phyloP scores from a whole-genome alignment of 2,113 vertebrate species.

The Periophthalmodon schlosseri region DNA sequence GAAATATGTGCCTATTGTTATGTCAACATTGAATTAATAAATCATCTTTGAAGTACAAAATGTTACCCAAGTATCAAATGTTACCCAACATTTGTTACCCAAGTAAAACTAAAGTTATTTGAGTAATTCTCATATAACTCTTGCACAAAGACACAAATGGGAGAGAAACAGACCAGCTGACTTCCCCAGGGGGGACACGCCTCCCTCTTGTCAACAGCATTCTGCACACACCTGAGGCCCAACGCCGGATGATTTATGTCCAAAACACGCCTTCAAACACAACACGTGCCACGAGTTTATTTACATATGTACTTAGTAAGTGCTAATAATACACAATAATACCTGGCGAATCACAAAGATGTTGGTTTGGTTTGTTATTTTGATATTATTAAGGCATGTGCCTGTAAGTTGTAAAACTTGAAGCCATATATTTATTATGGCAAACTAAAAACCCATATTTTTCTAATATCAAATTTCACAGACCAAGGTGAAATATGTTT shows the following conservation, averaged over 20 bases:
- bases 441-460: neutral
- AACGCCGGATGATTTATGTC: slow-evolving; percentile 28
- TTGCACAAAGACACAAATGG: slow-evolving; percentile 10
- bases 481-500: neutral
- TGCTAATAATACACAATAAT: neutral
- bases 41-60: too few species aligned
- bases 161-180: slow-evolving; percentile 51
- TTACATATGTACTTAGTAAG: neutral
- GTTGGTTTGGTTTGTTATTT: neutral
- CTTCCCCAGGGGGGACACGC: slow-evolving; percentile 46
- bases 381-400: too few species aligned
- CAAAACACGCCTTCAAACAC: neutral
- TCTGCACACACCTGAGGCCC: slow-evolving; percentile 58
- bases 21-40: too few species aligned
- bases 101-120: neutral
- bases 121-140: slow-evolving; percentile 2
- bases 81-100: neutral
- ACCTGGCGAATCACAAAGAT: neutral
- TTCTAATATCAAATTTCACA: neutral
- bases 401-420: neutral
- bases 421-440: neutral
- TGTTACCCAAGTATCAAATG: neutral
- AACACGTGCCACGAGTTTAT: neutral
- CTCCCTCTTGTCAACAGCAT: slow-evolving; percentile 50
- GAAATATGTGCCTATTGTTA: too few species aligned